Conservation (phyloP, 2,888 invertebrate species). For the Formica aserva region DNA sequence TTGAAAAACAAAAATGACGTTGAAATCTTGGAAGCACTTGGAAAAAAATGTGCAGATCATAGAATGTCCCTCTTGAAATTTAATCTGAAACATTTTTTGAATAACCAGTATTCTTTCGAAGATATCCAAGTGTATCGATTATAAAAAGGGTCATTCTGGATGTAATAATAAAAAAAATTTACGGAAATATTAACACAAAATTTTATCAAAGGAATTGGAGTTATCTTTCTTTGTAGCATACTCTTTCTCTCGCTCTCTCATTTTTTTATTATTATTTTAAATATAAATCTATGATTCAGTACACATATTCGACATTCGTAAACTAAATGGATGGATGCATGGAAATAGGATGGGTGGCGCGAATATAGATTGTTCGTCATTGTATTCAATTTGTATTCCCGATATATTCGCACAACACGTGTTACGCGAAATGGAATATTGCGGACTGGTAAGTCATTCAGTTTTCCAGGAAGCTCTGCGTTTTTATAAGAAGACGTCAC, state of each 20-base stretch:
- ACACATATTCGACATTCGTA: background rate
- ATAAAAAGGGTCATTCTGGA: background rate
- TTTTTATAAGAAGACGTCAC: background rate
- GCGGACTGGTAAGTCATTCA: background rate
- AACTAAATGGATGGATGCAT: constrained; percentile 22
- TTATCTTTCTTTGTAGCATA: background rate
- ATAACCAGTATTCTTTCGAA: background rate
- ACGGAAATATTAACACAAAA: background rate
- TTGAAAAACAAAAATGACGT: background rate
- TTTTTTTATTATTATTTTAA: constrained; percentile 7
- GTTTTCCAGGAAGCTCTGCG: background rate
- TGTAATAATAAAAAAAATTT: background rate
- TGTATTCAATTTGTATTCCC: constrained; percentile 33
- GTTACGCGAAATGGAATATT: constrained; percentile 16
- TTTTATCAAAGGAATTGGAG: background rate
- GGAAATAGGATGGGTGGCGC: background rate
- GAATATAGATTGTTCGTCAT: constrained; percentile 11
- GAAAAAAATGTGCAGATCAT: background rate
- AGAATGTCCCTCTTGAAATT: background rate
- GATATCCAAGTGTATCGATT: background rate
- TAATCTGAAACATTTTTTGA: background rate
- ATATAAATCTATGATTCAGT: constrained; percentile 1
- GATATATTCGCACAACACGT: constrained; percentile 41
- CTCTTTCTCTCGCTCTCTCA: background rate
- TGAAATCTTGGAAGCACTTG: background rate